These are phyloP conservation scores for Caenorhabditis sp. DNA, from an alignment of 2,888 invertebrate species.

Conservation along the genomic window DNA sequence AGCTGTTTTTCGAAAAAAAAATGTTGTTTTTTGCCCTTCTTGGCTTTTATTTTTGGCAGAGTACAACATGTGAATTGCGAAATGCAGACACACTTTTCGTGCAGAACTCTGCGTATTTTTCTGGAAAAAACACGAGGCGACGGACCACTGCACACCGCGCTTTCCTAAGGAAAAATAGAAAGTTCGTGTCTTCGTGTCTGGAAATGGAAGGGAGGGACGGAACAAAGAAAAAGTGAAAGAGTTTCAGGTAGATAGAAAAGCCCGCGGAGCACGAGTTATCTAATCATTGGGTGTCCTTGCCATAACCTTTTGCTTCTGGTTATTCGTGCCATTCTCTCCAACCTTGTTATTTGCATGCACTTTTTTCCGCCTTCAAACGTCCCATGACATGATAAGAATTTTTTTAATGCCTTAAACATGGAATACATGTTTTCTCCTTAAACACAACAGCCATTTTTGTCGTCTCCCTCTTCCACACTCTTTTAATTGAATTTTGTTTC, in stretches of 20 bases:
- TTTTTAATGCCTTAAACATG: constrained; percentile 10
- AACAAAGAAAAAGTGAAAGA: background rate
- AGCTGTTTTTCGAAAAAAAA: constrained; percentile 50
- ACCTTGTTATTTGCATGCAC: constrained; percentile 38
- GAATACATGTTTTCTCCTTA: constrained; percentile 25
- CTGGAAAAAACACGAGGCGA: background rate
- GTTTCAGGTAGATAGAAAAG: background rate
- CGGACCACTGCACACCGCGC: constrained; percentile 1
- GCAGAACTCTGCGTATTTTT: constrained; percentile 3
- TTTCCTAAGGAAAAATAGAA: too few species aligned
- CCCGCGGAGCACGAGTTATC: constrained; percentile 42
- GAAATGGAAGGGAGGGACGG: background rate
- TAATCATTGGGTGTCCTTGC: constrained; percentile 47
- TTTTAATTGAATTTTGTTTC: background rate
- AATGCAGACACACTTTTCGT: constrained; percentile 23
- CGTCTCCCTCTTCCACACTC: background rate
- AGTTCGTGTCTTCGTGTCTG: too few species aligned
- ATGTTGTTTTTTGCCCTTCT: constrained; percentile 43
- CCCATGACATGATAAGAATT: constrained; percentile 42
- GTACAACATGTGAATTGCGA: constrained; percentile 37
- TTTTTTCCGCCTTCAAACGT: constrained; percentile 20
- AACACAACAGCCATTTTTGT: background rate
- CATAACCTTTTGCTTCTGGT: constrained; percentile 24
- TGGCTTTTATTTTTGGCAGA: constrained; percentile 22
- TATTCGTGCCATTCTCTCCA: too few species aligned